Evolutionary conservation across 2,888 invertebrate genomes (phyloP), one percentile per base, ranked within the genome.

Genomic region (Polymixis flavicincta): DNA sequence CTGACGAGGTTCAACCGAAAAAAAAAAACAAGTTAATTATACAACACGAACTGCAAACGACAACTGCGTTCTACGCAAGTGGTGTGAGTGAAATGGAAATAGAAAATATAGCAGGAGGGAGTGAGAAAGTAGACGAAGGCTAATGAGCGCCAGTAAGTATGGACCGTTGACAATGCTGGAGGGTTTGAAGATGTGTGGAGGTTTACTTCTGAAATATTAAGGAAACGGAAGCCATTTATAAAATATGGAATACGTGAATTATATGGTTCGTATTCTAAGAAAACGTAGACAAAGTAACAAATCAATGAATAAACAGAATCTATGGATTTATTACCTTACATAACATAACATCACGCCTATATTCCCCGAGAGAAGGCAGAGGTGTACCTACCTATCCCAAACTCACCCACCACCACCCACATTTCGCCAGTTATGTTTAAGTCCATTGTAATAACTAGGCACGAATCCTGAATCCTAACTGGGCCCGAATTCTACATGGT

Each of bases 71-170:
- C 87, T 81, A 88, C 82, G 76, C 87, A 83, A 83, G 77, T 75
- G 83, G 88, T 72, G 85, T 19, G 84, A 90, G 48, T 9, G 87
- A 80, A 87, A 89, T 65, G 76, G 65, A 71, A 19, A 32, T 75
- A 85, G 57, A 11, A 2, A 37, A 28, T 75, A 22, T 63, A 48
- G 14, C 4, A 42, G 22, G 86, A 66, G 71, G 0, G 85, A 91
- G 45, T 65, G 87, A 82, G 89, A 90, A 11, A 64, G 69, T 50
- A 61, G n/a, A 75, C 59, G 17, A 5, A 14, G 63, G 78, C 91
- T 93, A 93, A 93, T 92, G 92, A 93, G 92, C 88, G 66, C 77
- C 48, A 69, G 78, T 85, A 87, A 87, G 14, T 17, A n/a, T 52
- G 32, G 86, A 73, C 84, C 80, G 86, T 89, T 88, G 84, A 90